Percentiles rank a stretch among this genome's conserved stretches.
phyloP scores from a whole-genome alignment of 1,140 invertebrate species.

The Mesaphorura yosii region DNA sequence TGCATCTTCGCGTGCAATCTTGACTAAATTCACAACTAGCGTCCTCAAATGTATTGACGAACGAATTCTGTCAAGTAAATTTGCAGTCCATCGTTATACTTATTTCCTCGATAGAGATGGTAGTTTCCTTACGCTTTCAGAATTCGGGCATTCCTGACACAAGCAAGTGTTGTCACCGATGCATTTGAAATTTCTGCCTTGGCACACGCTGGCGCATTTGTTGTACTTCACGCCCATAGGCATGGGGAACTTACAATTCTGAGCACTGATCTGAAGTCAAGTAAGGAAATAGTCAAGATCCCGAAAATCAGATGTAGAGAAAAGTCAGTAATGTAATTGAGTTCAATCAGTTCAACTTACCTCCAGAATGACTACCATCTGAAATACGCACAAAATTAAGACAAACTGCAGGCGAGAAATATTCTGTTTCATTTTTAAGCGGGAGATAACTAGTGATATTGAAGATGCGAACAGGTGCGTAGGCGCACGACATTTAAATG shows the following conservation, averaged over 20 bases:
- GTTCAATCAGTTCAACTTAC: no score
- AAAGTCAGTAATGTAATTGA: no score
- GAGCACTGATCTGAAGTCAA: not conserved
- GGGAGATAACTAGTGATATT: no score
- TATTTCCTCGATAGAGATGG: not conserved
- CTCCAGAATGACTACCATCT: no score
- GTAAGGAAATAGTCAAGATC: no score
- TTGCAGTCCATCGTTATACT: not conserved
- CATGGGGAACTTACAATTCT: constrained; percentile 2
- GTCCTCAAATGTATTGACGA: not conserved
- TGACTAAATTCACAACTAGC: constrained; percentile 4
- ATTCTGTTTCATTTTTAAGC: no score
- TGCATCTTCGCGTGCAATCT: constrained; percentile 2
- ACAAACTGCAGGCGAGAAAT: no score
- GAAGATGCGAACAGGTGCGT: no score
- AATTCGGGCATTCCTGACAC: constrained; percentile 1
- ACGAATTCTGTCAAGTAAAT: constrained; percentile 1
- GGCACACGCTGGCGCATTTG: constrained; percentile 1
- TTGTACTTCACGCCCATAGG: not conserved
- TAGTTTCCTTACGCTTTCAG: not conserved
- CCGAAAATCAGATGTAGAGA: no score
- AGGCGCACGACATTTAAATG: no score
- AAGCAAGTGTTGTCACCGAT: not conserved
- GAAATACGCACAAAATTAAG: no score
- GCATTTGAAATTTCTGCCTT: not conserved